Evolutionary conservation across 2,888 invertebrate genomes (phyloP).

Genomic region (Chloroclysta siterata): DNA sequence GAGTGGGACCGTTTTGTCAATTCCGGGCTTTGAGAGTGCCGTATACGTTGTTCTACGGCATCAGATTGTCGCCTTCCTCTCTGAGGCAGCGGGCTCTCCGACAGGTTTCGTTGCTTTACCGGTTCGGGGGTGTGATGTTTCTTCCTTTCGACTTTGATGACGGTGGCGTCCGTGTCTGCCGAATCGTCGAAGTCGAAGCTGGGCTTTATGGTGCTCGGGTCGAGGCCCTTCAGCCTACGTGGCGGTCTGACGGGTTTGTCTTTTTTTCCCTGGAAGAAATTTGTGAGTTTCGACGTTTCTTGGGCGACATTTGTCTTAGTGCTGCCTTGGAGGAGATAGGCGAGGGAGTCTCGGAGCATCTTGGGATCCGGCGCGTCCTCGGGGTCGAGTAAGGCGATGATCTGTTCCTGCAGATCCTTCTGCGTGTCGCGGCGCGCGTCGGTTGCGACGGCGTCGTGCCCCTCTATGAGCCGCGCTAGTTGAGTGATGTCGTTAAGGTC

Average conservation of each 20-base stretch:
- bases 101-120: slow-evolving; percentile 27
- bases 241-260: slow-evolving; percentile 56
- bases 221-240: slow-evolving; percentile 69
- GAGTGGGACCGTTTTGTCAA: slow-evolving; percentile 63
- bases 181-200: slow-evolving; percentile 63
- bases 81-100: slow-evolving; percentile 43
- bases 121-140: slow-evolving; percentile 31
- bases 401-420: slow-evolving; percentile 70
- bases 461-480: slow-evolving; percentile 72
- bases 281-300: slow-evolving; percentile 51
- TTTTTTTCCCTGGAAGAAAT: slow-evolving; percentile 60
- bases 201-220: slow-evolving; percentile 52
- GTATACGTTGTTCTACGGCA: slow-evolving; percentile 46
- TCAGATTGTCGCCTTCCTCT: slow-evolving; percentile 60
- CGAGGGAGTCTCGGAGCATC: slow-evolving; percentile 61
- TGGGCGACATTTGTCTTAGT: slow-evolving; percentile 54
- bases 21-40: slow-evolving; percentile 63
- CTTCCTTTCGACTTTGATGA: slow-evolving; percentile 50
- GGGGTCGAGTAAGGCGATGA: slow-evolving; percentile 68
- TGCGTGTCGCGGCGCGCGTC: slow-evolving; percentile 58
- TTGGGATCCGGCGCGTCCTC: slow-evolving; percentile 69
- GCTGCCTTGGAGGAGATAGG: slow-evolving; percentile 64
- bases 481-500: slow-evolving; percentile 73
- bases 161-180: slow-evolving; percentile 64
- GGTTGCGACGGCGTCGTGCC: slow-evolving; percentile 60